Evolutionary conservation across 1,140 invertebrate genomes (phyloP).

Genomic region (Daktulosphaira vitifoliae): DNA sequence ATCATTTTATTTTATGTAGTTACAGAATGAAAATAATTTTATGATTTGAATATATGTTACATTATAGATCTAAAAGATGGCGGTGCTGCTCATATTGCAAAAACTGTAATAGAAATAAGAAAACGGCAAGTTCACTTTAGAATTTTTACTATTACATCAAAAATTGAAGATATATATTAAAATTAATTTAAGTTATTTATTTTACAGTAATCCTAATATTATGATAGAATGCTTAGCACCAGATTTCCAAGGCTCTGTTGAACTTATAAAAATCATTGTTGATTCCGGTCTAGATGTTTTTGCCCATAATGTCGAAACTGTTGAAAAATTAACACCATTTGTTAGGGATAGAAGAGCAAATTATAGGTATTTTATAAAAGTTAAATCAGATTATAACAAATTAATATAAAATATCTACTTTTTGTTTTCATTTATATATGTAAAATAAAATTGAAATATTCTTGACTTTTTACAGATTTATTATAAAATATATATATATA

Average conservation of each 20-base stretch:
- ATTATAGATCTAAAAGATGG: conserved; percentile 76
- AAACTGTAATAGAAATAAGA: conserved; percentile 77
- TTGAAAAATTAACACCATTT: conserved; percentile 75
- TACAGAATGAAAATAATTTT: conserved; percentile 8
- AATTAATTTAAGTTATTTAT: conserved; percentile 2
- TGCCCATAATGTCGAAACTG: conserved; percentile 96
- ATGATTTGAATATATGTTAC: conserved; percentile 33
- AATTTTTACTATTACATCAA: neutral
- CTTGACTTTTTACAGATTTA: too few species aligned
- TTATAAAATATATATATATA: too few species aligned
- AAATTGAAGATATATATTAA: neutral
- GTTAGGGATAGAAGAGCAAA: conserved; percentile 83
- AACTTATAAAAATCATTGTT: conserved; percentile 68
- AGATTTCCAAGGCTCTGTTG: conserved; percentile 82
- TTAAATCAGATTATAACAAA: too few species aligned
- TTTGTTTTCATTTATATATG: too few species aligned
- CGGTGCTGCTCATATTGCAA: conserved; percentile 81
- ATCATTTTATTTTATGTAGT: too few species aligned
- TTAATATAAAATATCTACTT: too few species aligned
- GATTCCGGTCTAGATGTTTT: conserved; percentile 83
- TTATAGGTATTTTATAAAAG: conserved; percentile 48
- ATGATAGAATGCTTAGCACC: conserved; percentile 95
- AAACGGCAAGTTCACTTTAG: conserved; percentile 47
- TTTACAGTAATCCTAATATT: conserved; percentile 66
- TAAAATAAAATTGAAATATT: too few species aligned